Percentiles rank a stretch among this genome's conserved stretches.
Conservation (phyloP, 2,113 vertebrate species). For the Forbesichthys agassizii region DNA sequence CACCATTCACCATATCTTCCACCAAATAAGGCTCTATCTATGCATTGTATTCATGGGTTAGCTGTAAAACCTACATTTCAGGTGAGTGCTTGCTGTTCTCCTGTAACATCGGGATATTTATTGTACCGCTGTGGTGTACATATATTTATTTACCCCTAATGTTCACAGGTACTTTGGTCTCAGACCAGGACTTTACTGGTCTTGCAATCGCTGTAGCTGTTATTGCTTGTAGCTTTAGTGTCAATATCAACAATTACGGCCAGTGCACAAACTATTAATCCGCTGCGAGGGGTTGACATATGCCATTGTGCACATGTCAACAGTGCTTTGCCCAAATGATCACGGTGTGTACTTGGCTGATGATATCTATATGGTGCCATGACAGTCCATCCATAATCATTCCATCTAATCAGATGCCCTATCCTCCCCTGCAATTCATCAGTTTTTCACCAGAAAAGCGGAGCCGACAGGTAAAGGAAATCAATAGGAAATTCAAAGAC, state of each 20-base stretch:
- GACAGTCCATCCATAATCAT: slow-evolving; percentile 39
- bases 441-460: slow-evolving; percentile 25
- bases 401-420: slow-evolving; percentile 20
- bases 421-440: slow-evolving; percentile 39
- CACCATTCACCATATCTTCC: slow-evolving; percentile 43
- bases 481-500: slow-evolving; percentile 52
- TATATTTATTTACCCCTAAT: neutral
- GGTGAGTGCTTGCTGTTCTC: slow-evolving; percentile 13
- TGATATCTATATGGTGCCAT: slow-evolving; percentile 20
- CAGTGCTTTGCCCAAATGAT: slow-evolving; percentile 3
- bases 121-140: slow-evolving; percentile 1
- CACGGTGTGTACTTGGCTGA: slow-evolving; percentile 2
- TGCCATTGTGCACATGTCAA: neutral
- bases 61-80: slow-evolving; percentile 25
- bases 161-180: neutral
- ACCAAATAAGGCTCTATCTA: slow-evolving; percentile 32
- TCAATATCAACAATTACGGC: neutral
- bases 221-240: neutral
- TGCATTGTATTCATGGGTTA: slow-evolving; percentile 15
- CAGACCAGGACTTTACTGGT: neutral
- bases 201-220: neutral
- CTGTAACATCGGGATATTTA: slow-evolving; percentile 12
- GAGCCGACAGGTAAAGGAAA: slow-evolving; percentile 48
- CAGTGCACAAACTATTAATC: neutral
- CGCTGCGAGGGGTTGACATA: neutral